Evolutionary conservation across 2,888 invertebrate genomes (phyloP).

Genomic region (Balanococcus diminutus): DNA sequence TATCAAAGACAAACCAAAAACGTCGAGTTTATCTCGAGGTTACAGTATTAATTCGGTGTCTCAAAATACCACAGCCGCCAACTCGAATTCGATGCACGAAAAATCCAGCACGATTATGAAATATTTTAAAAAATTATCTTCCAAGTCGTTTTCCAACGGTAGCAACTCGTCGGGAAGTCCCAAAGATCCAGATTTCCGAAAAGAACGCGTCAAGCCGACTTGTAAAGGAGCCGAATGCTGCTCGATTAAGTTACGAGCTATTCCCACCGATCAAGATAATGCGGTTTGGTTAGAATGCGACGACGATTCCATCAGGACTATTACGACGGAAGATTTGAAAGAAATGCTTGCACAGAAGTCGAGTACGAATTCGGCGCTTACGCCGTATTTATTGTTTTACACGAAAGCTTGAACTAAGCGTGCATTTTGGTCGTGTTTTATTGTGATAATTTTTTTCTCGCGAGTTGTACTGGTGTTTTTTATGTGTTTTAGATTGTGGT

Average conservation of each 20-base stretch:
- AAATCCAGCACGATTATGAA: slow-evolving; percentile 46
- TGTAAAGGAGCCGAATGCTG: slow-evolving; percentile 69
- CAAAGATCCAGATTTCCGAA: slow-evolving; percentile 56
- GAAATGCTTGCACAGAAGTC: slow-evolving; percentile 77
- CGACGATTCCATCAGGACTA: slow-evolving; percentile 81
- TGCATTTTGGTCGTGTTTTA: not conserved
- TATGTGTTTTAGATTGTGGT: not conserved
- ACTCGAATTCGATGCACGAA: slow-evolving; percentile 21
- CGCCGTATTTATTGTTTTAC: slow-evolving; percentile 87
- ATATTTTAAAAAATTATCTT: slow-evolving; percentile 44
- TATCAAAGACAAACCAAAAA: slow-evolving; percentile 63
- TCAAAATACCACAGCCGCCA: slow-evolving; percentile 45
- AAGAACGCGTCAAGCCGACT: slow-evolving; percentile 46
- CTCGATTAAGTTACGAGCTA: slow-evolving; percentile 64
- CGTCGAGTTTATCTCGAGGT: slow-evolving; percentile 58
- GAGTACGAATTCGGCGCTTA: slow-evolving; percentile 73
- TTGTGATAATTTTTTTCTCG: not conserved
- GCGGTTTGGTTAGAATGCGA: slow-evolving; percentile 84
- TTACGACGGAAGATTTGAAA: slow-evolving; percentile 78
- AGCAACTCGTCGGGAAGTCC: not conserved
- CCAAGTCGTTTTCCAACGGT: slow-evolving; percentile 37
- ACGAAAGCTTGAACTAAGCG: slow-evolving; percentile 64
- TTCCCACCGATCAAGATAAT: slow-evolving; percentile 61
- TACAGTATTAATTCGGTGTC: slow-evolving; percentile 58
- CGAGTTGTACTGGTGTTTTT: not conserved